Evolutionary conservation across 2,797 vertebrate species (phyloP).

Genomic region (Pelochelys cantorii): DNA sequence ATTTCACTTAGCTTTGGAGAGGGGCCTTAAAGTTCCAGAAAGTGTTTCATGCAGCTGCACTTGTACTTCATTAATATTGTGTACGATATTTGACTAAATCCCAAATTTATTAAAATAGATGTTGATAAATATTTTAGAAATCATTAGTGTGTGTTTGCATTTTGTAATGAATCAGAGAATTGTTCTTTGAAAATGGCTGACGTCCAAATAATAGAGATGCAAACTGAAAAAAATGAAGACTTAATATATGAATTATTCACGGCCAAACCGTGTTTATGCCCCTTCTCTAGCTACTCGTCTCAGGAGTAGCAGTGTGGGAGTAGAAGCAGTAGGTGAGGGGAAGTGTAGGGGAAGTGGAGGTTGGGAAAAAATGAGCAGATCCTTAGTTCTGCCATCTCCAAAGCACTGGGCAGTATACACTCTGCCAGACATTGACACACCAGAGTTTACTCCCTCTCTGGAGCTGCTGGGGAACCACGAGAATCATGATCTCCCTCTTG

Average conservation of each 20-base stretch:
- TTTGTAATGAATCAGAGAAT: neutral
- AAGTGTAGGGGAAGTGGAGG: neutral
- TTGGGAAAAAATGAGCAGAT: fast-evolving
- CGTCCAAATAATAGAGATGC: neutral
- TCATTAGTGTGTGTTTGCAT: neutral
- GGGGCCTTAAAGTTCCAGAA: neutral
- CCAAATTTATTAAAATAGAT: neutral
- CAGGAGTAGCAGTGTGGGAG: neutral
- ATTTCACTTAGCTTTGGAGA: neutral
- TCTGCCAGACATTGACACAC: neutral
- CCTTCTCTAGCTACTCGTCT: fast-evolving
- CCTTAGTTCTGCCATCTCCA: neutral
- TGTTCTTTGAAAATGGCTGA: neutral
- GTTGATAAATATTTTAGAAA: neutral
- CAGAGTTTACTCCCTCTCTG: neutral
- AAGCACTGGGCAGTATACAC: fast-evolving
- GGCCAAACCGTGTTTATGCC: neutral
- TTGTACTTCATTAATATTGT: neutral
- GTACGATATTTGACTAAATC: neutral
- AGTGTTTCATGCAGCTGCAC: neutral
- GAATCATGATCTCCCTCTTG: neutral
- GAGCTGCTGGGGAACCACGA: neutral
- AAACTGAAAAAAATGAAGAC: neutral
- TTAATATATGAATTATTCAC: neutral
- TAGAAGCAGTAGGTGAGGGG: neutral